Base-by-base conservation (phyloP, 2,888 invertebrate genomes). In the Eubasilissa splendida region DNA sequence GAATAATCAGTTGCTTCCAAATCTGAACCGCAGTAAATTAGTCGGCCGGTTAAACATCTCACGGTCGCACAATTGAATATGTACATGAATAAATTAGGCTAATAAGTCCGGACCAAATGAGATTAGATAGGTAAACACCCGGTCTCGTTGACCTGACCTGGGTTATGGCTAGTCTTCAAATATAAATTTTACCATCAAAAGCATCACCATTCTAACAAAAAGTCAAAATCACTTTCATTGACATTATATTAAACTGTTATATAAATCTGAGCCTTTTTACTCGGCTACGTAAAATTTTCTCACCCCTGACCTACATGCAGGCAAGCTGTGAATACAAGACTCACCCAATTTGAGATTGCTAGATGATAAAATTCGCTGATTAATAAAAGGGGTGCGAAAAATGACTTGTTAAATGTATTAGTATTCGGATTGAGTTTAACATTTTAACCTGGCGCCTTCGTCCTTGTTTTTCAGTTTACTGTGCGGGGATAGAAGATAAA, bases 81-180 rank as follows among this genome's bases (percentile, higher is more conserved):
- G 74, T 70, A 79, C 76, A 78, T 81, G 83, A 83, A 83, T 83
- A 82, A 83, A 83, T 83, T 82, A 83, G 76, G 76, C 78, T 82
- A 82, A 82, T 82, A 83, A 83, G 83, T 82, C 80, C 76, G 66
- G 53, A 74, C 77, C 74, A 68, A 80, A 82, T 80, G 75, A 74
- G 80, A 83, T 83, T 82, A 82, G 81, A 80, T 80, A 71, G 75
- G 70, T 75, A 81, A 83, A 83, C 77, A 81, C 71, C 63, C 60
- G 76, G 78, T 81, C 78, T 70, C 78, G 76, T 80, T 79, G 81
- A 83, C 89, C 90, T 90, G 90, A 90, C 90, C 90, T 88, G 88
- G 87, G 87, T 86, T 86, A 82, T 82, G 33, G 73, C 58, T 65
- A 42, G 14, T 31, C n/a, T 65, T 33, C 31, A 42, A 66, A 33